Evolutionary conservation across 2,888 invertebrate genomes (phyloP), one percentile per base, ranked within the genome.

Genomic region (Heliconius aoede): DNA sequence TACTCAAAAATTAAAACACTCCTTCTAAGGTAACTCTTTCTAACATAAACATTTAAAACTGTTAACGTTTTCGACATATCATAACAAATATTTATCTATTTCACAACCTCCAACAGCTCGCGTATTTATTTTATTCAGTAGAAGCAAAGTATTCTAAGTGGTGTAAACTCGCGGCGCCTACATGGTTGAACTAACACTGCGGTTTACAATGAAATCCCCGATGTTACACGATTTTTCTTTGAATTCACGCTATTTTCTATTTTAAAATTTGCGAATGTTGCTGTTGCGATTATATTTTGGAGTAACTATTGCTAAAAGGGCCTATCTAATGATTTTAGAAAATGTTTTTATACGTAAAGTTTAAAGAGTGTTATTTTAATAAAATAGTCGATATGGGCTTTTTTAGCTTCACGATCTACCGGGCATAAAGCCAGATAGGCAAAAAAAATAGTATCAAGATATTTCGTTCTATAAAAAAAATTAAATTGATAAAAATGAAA

Each of bases 181-280:
- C 74, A 74, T 72, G 79, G 73, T 72, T 76, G 61, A 79, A 67
- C 73, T 75, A 76, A 77, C 75, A 77, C 65, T 62, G 69, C 61
- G 76, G 76, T 74, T 73, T 60, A 72, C 51, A 76, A 76, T 76
- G 72, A 73, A 78, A 77, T 62, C 72, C 69, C n/a, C n/a, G 30
- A 69, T 69, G 51, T 69, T 69, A 15, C n/a, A 15, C 30, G 55
- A 51, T 15, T 30, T 69, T 62, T 32, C 65, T 73, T 76, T 67
- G 32, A 72, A 76, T 67, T 76, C 55, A 36, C 26, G 24, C 7
- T 36, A 65, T 65, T 60, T 76, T 64, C 64, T 36, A 51, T 67
- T 76, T 72, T 13, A 7, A 55, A 21, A n/a, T 5, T 24, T n/a
- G 40, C 5, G 51, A 68, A 18, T 30, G 30, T 55, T n/a, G 8